A percentile compares a stretch with the other conserved stretches of the same genome.
Evolutionary conservation across 2,113 vertebrate genomes (phyloP).

Genomic region (Seriola quinqueradiata): DNA sequence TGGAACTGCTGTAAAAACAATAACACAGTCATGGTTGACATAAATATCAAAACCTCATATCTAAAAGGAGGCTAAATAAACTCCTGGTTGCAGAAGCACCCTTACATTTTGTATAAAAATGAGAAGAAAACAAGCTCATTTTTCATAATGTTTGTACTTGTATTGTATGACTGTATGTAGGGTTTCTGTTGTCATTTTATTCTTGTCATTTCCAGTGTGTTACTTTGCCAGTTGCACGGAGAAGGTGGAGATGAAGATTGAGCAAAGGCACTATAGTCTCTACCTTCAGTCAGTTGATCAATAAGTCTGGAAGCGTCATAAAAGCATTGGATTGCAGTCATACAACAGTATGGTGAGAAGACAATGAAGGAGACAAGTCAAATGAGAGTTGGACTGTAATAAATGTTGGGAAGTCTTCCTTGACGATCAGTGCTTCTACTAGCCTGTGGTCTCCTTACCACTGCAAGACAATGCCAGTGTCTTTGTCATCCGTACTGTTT

Average conservation of each 20-base stretch:
- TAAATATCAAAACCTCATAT: slow-evolving; percentile 67
- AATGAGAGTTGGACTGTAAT: slow-evolving; percentile 42
- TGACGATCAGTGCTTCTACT: slow-evolving; percentile 62
- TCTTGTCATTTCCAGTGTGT: slow-evolving; percentile 69
- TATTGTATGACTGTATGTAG: slow-evolving; percentile 74
- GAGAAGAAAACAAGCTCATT: slow-evolving; percentile 67
- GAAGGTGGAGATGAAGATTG: slow-evolving; percentile 52
- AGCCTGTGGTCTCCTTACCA: slow-evolving; percentile 50
- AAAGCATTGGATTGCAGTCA: slow-evolving; percentile 17
- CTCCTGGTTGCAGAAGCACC: slow-evolving; percentile 59
- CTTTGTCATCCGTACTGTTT: slow-evolving; percentile 64
- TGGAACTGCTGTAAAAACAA: slow-evolving; percentile 65
- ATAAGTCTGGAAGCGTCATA: slow-evolving; percentile 8
- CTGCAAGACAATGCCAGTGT: slow-evolving; percentile 66
- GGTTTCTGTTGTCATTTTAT: slow-evolving; percentile 72
- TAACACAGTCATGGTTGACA: slow-evolving; percentile 54
- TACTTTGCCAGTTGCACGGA: slow-evolving; percentile 63
- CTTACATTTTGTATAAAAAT: slow-evolving; percentile 75
- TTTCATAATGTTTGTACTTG: slow-evolving; percentile 82
- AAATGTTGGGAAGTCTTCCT: slow-evolving; percentile 75
- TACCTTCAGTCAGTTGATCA: slow-evolving; percentile 22
- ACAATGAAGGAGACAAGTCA: slow-evolving; percentile 22
- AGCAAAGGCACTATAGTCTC: slow-evolving; percentile 34
- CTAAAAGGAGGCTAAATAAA: slow-evolving; percentile 45
- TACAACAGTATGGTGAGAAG: slow-evolving; percentile 9